Evolutionary conservation across 2,888 invertebrate species (phyloP).

Genomic region (Argyresthia albistria): DNA sequence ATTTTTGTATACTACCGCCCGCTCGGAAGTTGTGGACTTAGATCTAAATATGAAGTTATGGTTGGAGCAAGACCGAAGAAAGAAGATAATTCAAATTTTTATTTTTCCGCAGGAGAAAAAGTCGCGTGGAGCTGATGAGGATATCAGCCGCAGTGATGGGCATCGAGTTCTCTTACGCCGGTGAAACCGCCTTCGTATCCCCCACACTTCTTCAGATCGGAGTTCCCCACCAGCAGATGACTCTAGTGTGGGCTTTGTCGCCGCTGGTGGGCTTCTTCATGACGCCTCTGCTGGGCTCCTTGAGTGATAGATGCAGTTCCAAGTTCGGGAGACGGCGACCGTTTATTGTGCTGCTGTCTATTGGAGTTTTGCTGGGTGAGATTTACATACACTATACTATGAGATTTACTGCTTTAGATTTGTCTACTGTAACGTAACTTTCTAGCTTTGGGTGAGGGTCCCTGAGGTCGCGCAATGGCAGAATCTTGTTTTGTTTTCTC

Average conservation of each 20-base stretch:
- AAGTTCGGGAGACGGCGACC: constrained; percentile 89
- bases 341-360: constrained; percentile 89
- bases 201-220: constrained; percentile 95
- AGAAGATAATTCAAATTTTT: too few relatives aligned
- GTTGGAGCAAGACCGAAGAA: too few relatives aligned
- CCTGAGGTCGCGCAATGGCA: too few relatives aligned
- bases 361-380: constrained; percentile 90
- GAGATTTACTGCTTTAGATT: too few relatives aligned
- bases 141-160: constrained; percentile 97
- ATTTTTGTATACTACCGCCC: too few relatives aligned
- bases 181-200: constrained; percentile 97
- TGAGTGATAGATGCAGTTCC: constrained; percentile 90
- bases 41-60: too few relatives aligned
- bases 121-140: constrained; percentile 83
- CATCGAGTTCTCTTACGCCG: constrained; percentile 97
- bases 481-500: too few relatives aligned
- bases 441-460: too few relatives aligned
- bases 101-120: constrained; percentile 76
- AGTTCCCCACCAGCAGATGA: constrained; percentile 94
- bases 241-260: constrained; percentile 95
- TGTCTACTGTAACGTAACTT: too few relatives aligned
- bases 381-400: too few relatives aligned
- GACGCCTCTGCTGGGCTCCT: constrained; percentile 91
- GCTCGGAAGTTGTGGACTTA: too few relatives aligned
- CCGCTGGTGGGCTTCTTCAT: constrained; percentile 95